Evolutionary conservation across 2,797 vertebrate genomes (phyloP).

Genomic region (Gambelia wislizenii): DNA sequence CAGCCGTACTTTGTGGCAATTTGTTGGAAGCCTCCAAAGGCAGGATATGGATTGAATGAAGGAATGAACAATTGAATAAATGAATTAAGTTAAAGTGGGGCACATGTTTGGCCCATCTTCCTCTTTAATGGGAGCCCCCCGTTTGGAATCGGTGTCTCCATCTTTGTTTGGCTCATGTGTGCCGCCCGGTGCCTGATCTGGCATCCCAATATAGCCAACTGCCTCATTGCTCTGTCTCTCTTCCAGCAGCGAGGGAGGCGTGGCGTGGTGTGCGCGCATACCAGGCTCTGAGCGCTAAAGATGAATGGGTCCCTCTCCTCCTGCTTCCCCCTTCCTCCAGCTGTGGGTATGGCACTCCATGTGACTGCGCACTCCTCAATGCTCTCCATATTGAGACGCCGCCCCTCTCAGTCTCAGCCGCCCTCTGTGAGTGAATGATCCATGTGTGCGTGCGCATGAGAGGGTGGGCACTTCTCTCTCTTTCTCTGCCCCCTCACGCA

Average conservation of each 20-base stretch:
- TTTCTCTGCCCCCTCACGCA: background rate
- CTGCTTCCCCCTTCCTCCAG: background rate
- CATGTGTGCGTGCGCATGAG: background rate
- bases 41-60: too few species aligned
- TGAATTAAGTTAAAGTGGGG: too few species aligned
- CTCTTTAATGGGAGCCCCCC: background rate
- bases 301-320: background rate
- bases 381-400: background rate
- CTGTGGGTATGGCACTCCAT: background rate
- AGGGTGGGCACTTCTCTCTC: background rate
- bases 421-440: background rate
- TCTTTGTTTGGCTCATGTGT: background rate
- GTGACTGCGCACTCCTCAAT: background rate
- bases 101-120: too few species aligned
- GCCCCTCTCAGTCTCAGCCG: background rate
- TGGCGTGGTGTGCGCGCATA: background rate
- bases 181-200: background rate
- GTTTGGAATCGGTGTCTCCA: background rate
- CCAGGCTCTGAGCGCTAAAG: too few species aligned
- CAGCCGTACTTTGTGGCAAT: too few species aligned
- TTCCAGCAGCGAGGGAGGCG: background rate
- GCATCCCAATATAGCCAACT: background rate
- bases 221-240: background rate
- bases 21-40: too few species aligned
- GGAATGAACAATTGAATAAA: too few species aligned